These are phyloP conservation scores for Strigamia crassipes DNA, from an alignment of 2,888 invertebrate genomes.

Conservation along the genomic window DNA sequence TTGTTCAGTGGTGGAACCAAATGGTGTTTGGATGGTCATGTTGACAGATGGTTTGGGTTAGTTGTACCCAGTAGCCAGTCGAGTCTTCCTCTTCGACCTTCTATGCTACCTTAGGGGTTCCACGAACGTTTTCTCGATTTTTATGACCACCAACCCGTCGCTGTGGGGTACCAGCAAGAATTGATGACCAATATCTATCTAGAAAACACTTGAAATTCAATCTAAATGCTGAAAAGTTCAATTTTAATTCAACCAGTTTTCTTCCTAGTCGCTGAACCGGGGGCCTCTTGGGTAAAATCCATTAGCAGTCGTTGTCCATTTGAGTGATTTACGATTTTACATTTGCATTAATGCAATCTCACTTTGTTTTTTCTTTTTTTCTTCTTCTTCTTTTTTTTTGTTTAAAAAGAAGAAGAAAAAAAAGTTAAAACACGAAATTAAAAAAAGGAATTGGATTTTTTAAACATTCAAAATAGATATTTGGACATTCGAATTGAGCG, in stretches of 20 bases:
- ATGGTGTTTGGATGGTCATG: not conserved
- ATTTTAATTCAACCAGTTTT: slow-evolving; percentile 11
- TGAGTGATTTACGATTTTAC: slow-evolving; percentile 7
- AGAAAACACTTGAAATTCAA: not conserved
- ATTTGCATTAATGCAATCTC: slow-evolving; percentile 7
- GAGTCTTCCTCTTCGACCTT: not conserved
- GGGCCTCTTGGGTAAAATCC: not conserved
- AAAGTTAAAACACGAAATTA: not conserved
- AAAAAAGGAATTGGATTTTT: not conserved
- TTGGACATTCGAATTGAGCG: not conserved
- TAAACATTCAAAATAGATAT: not conserved
- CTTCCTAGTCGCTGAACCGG: not conserved
- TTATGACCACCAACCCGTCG: not conserved
- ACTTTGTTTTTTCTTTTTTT: not conserved
- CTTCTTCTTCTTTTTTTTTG: too few species aligned
- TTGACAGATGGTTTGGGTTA: not conserved
- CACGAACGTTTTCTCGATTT: not conserved
- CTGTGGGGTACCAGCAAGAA: not conserved
- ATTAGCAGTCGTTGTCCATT: slow-evolving; percentile 23
- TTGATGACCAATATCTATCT: slow-evolving; percentile 2
- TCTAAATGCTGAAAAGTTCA: not conserved
- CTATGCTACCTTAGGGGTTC: not conserved
- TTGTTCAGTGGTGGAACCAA: not conserved
- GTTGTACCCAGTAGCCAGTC: not conserved
- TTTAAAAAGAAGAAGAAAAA: not conserved